Evolutionary conservation across 2,888 invertebrate genomes (phyloP), one percentile per base, ranked within the genome.

Genomic region (Brassicogethes aeneus): DNA sequence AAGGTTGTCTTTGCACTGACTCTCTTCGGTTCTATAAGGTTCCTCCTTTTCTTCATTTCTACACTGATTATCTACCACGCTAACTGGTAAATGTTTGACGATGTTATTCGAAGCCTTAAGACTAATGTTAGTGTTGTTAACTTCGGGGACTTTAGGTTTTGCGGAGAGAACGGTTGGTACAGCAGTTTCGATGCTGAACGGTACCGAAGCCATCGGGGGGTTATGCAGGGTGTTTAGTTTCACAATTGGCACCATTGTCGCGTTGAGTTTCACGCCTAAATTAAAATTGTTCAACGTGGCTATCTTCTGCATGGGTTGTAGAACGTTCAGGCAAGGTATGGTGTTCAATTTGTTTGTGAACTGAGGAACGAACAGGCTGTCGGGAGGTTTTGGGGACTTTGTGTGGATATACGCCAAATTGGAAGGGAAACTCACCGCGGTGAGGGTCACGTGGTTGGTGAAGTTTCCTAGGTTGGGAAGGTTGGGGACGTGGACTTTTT

Each of bases 161-260:
- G 62, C 57, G 10, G 63, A 49, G 39, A 65, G 51, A n/a, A 68
- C 66, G 17, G 68, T 66, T 12, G 68, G 66, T 40, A 64, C 50
- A 14, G 62, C 66, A 30, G 67, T 65, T 39, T 68, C 67, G 43
- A 68, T 58, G 49, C 60, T 63, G 35, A 64, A 49, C 36, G 56
- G 48, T 41, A 59, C 53, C 41, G 53, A 52, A 3, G 32, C 32
- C 8, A 10, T 42, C 36, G 44, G 46, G 7, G 32, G 32, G 41
- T 7, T 12, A 8, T 64, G 65, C 60, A 66, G 54, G 44, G 64
- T 55, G 54, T 66, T 68, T 47, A 68, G 52, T 56, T 68, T 69
- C 37, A 68, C 67, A 56, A 69, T 64, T 60, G 69, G 68, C 65
- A 69, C 66, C 57, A 69, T 66, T 53, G 66, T 66, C 42, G 66